Base-by-base conservation (phyloP, 2,797 vertebrate genomes). In the Onychomys leucogaster region DNA sequence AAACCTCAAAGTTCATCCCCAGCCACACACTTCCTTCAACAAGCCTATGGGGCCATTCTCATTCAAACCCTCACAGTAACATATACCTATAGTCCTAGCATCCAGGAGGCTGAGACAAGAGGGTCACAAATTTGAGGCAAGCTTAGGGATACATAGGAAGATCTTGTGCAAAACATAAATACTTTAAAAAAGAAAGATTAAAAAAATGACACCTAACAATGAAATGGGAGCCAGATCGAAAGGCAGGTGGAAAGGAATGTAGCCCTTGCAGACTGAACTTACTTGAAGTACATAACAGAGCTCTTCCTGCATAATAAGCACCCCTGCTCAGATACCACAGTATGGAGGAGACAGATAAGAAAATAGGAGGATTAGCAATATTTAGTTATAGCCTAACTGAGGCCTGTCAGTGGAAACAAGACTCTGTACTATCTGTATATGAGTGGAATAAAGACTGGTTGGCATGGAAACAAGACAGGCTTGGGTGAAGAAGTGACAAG, bases 381-480 rank as follows among this genome's bases (percentile, higher is more conserved):
- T 88, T 88, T 88, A 52, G 14, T 87, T 73, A 73, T 57, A 73
- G 52, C 52, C n/a, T 41, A 73, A 13, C 16, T 57, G 49, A 73
- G 25, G 25, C 29, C 25, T 73, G 67, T 73, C 85, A 73, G n/a
- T 57, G n/a, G 23, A n/a, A 32, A 57, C 4, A 27, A 73, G n/a
- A 88, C 16, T 73, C 16, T 88, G 67, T 73, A 57, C 14, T 41
- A 73, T 32, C 85, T 57, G 49, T 73, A 57, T 73, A 73, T 32
- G 25, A 73, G 23, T 73, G 57, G 89, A 91, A 90, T 86, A 19
- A 84, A 80, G 21, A 88, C 43, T 89, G 37, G 41, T 37, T 89
- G 87, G 57, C 49, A 91, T 93, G 61, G 69, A 91, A 57, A 95
- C 27, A 90, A n/a, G 57, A 49, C 49, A 89, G 67, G 13, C 32